A percentile compares a stretch with the other conserved stretches of the same genome.
Evolutionary conservation across 92 coral and sea anemone genomes (phyloP).

Genomic region (Siderastrea siderea): DNA sequence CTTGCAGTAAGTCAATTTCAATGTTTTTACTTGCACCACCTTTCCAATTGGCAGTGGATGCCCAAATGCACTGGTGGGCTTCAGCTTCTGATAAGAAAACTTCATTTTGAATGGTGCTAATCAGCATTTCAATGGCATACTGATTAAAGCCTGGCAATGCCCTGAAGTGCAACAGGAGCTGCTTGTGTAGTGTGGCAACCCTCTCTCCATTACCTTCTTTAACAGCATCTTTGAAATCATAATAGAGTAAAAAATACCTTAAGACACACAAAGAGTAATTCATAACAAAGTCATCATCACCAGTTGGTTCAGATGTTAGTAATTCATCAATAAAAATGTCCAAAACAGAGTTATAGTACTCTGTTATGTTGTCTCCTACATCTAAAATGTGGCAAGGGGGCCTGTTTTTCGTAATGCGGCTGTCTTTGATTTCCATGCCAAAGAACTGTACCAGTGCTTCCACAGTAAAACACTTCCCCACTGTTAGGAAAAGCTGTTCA

Average conservation of each 20-base stretch:
- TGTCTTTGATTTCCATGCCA: not conserved
- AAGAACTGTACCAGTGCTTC: conserved; percentile 54
- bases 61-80: conserved; percentile 65
- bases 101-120: conserved; percentile 31
- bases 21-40: conserved; percentile 54
- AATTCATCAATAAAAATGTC: too few relatives aligned
- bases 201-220: conserved; percentile 63
- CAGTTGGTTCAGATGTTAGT: not conserved
- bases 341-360: too few relatives aligned
- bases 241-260: too few relatives aligned
- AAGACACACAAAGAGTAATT: not conserved
- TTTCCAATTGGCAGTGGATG: conserved; percentile 73
- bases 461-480: conserved; percentile 41
- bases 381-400: too few relatives aligned
- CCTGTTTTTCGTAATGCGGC: not conserved
- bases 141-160: conserved; percentile 2
- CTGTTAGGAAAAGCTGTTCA: conserved; percentile 49
- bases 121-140: conserved; percentile 74
- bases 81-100: conserved; percentile 66
- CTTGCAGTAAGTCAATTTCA: conserved; percentile 36
- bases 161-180: conserved; percentile 59
- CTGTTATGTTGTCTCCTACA: too few relatives aligned
- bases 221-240: conserved; percentile 39
- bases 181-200: conserved; percentile 56
- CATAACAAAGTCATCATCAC: not conserved